Conservation (phyloP, 2,797 vertebrate species). For the Oreonectes daqikongensis region DNA sequence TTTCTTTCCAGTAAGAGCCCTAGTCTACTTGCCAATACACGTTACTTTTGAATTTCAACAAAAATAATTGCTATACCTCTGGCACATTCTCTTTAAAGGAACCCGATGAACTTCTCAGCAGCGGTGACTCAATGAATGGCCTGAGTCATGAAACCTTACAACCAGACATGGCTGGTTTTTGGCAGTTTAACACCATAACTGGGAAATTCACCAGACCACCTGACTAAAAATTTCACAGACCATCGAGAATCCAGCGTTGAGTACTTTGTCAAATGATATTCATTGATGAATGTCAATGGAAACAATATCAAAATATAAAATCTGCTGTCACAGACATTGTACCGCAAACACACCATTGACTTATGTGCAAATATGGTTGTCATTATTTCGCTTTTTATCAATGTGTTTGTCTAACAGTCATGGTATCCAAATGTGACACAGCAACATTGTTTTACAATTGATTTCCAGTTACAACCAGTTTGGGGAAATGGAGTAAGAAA, state of each 20-base stretch:
- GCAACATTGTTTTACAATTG: neutral
- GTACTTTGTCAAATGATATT: neutral
- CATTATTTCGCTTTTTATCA: neutral
- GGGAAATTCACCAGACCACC: constrained; percentile 31
- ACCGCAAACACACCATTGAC: neutral
- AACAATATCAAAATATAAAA: neutral
- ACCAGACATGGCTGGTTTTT: constrained; percentile 49
- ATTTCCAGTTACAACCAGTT: constrained; percentile 28
- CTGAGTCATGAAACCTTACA: constrained; percentile 49
- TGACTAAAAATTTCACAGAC: constrained; percentile 26
- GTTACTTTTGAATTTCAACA: neutral
- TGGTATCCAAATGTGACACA: neutral
- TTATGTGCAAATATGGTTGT: neutral
- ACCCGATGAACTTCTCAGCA: constrained; percentile 56
- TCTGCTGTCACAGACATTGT: neutral
- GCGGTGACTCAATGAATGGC: constrained; percentile 43
- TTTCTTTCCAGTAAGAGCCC: constrained; percentile 16
- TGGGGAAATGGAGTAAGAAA: neutral
- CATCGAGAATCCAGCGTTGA: neutral
- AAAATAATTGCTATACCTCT: neutral
- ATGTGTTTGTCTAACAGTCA: neutral
- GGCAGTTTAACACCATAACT: constrained; percentile 20
- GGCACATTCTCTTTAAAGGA: constrained; percentile 19
- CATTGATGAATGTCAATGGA: neutral
- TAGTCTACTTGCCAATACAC: neutral